Conservation (phyloP, 2,797 vertebrate genomes). For the Phyllotis vaccarum region DNA sequence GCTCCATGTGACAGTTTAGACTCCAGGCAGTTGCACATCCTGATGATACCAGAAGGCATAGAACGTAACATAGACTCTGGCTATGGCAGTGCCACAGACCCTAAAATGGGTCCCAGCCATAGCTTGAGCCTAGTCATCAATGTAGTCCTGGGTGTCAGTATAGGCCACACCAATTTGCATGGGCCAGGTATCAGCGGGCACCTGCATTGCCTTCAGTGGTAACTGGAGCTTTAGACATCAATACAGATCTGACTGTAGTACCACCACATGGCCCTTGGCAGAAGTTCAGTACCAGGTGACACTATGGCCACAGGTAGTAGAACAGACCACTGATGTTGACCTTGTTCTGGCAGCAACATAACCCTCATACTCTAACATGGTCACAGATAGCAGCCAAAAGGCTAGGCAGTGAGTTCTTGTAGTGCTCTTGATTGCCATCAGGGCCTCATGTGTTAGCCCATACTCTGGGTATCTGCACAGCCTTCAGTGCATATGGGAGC, state of each 20-base stretch:
- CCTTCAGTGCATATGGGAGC: not conserved
- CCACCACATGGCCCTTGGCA: not conserved
- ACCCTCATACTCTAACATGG: not conserved
- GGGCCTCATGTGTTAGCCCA: not conserved
- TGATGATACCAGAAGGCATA: too few species aligned
- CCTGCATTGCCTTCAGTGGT: not conserved
- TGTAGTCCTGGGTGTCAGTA: not conserved
- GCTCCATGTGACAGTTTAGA: too few species aligned
- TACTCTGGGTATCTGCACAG: not conserved
- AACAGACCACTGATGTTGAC: not conserved
- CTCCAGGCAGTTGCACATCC: too few species aligned
- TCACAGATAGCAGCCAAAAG: not conserved
- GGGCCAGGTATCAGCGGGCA: too few species aligned
- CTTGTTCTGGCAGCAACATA: not conserved
- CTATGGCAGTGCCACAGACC: too few species aligned
- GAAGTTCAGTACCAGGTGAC: not conserved
- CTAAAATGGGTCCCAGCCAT: too few species aligned
- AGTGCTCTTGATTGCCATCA: not conserved
- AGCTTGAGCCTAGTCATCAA: too few species aligned
- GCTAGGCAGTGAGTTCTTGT: not conserved
- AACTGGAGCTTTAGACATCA: not conserved
- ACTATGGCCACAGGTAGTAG: not conserved
- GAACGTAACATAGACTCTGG: too few species aligned
- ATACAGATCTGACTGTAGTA: not conserved
- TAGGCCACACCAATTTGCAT: not conserved